Evolutionary conservation across 2,113 vertebrate species (phyloP), one percentile per base, ranked within the genome.

Genomic region (Merops nubicus): DNA sequence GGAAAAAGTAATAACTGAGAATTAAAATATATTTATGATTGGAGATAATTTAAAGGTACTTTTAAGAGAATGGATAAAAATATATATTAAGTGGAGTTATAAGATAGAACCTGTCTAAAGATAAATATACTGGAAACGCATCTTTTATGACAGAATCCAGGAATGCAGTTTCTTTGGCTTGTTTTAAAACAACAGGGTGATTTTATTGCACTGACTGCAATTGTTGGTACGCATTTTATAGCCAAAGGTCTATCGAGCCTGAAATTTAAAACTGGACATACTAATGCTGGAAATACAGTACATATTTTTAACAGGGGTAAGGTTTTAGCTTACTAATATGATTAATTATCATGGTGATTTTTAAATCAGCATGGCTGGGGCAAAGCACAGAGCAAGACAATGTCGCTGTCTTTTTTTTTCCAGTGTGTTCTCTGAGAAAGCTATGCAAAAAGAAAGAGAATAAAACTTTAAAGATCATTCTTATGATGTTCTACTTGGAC

Each of bases 111-210:
- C 56, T 88, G 33, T 15, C 40, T 8, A 67, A 85, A 38, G 17
- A 40, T 34, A 3, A 65, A 54, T 73, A 16, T 57, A 51, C 22
- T 68, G 31, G 57, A 83, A 83, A 45, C 2, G 2, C 0, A 0
- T 65, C 33, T 68, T 68, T 60, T 12, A 36, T 36, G 69, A 45
- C 19, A 57, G 64, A 77, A 64, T 48, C 15, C 31, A 54, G 64
- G 70, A 92, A 60, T 40, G 45, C 63, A 51, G 25, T 74, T 83
- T 80, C 31, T 76, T 38, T 73, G 75, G 21, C 29, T 75, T 72
- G 54, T 85, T 95, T 95, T 92, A 79, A 96, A 75, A 50, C 15
- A 25, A 79, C 26, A n/a, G 23, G 38, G 42, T 47, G 42, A 72
- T 29, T 77, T 80, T 40, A 62, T 43, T 93, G 69, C 77, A 40